These are phyloP conservation scores for Bradypodion ventrale DNA, from an alignment of 2,797 vertebrate genomes.

Conservation along the genomic window DNA sequence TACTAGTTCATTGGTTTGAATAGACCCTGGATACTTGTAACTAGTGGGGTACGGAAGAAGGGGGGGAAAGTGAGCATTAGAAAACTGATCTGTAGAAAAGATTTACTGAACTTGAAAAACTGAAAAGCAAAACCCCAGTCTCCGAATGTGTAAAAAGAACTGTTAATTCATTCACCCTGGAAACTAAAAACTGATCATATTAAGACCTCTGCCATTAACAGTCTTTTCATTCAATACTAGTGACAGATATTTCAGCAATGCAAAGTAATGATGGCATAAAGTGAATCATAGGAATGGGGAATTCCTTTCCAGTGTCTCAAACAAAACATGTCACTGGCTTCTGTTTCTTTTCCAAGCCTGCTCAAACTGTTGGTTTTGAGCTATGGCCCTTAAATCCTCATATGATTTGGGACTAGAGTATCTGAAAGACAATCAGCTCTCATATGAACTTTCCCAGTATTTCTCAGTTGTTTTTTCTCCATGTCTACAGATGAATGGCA, in stretches of 20 bases:
- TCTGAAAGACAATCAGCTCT: not conserved
- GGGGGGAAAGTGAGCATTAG: not conserved
- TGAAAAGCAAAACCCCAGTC: not conserved
- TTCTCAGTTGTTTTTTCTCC: not conserved
- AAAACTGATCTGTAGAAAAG: slow-evolving; percentile 3
- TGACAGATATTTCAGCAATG: too few relatives aligned
- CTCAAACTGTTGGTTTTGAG: not conserved
- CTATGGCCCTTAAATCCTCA: not conserved
- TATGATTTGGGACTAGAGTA: not conserved
- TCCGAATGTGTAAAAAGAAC: not conserved
- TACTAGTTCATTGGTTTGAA: slow-evolving; percentile 30
- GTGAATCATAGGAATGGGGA: too few relatives aligned
- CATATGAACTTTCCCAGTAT: not conserved
- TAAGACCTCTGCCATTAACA: not conserved
- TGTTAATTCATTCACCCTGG: not conserved
- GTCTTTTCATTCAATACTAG: too few relatives aligned
- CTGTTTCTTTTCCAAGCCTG: not conserved
- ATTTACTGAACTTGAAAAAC: not conserved
- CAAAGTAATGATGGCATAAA: too few relatives aligned
- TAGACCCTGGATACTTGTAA: slow-evolving; percentile 16
- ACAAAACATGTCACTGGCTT: not conserved
- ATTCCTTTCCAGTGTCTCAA: not conserved
- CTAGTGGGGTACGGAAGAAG: not conserved
- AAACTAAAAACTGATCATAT: not conserved
- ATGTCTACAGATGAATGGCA: not conserved